Evolutionary conservation across 2,888 invertebrate genomes (phyloP), one percentile per base, ranked within the genome.

Genomic region (Dioctria linearis): DNA sequence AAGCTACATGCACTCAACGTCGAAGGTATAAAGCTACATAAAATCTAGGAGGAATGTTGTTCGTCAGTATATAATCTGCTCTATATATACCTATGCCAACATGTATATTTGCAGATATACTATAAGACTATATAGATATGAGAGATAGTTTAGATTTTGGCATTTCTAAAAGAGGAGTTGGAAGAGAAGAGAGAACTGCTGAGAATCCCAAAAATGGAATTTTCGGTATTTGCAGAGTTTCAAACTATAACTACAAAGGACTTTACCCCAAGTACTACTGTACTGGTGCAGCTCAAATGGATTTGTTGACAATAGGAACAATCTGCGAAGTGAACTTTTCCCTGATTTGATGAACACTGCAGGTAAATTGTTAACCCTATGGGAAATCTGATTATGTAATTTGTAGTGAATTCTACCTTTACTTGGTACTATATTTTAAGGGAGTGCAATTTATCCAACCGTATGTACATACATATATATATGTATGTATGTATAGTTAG

Each of bases 191-290:
- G 6, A 54, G 54, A 42, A 57, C 54, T 59, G 73, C 42, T 51
- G 57, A 51, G 73, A 59, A 54, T 73, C 43, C 69, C 57, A 73
- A 59, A 73, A 73, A 73, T 73, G 54, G 57, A n/a, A 73, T 59
- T 57, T 73, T 73, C 13, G 73, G 40, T 59, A 73, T 73, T 73
- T 73, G 73, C 59, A 42, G 59, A 57, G 57, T 73, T 73, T 51
- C 37, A 73, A 73, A 73, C 73, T 73, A 25, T 25, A 39, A 42
- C 73, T 51, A 69, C 69, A 69, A 69, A 69, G 69, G 69, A 69
- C 25, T 25, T n/a, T 25, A 25, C 25, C 25, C 25, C 25, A 25
- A 25, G 25, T 25, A 25, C 25, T 25, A 25, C 25, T 25, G 69
- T 69, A 69, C 37, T 37, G 25, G 25, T 51, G 69, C 51, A 51